A percentile compares a stretch with the other conserved stretches of the same genome.
Evolutionary conservation across 2,797 vertebrate genomes (phyloP).

Genomic region (Vultur gryphus): DNA sequence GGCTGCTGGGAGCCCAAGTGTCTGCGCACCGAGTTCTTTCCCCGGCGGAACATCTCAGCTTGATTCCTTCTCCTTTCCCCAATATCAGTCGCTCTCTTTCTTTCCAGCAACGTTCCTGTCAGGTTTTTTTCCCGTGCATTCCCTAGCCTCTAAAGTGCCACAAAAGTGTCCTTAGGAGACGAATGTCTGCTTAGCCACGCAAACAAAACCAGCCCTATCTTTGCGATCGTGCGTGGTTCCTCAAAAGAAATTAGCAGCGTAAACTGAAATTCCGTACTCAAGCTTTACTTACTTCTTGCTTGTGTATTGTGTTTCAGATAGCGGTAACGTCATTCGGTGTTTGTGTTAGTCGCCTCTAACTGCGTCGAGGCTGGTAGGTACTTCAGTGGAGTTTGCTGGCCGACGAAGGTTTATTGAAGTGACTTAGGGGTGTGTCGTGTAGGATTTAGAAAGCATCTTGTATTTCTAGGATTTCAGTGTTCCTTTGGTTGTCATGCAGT

Average conservation of each 20-base stretch:
- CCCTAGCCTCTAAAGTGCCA: background rate
- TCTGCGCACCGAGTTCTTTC: background rate
- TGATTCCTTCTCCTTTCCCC: background rate
- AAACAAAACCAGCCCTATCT: background rate
- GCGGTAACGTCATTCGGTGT: fast-evolving
- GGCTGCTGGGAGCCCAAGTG: background rate
- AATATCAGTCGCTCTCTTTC: background rate
- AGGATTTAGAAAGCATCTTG: background rate
- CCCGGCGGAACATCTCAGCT: background rate
- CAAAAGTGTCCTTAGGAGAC: background rate
- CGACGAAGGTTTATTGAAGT: background rate
- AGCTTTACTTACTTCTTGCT: background rate
- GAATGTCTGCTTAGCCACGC: background rate
- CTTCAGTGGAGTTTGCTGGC: background rate
- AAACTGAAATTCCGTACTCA: background rate
- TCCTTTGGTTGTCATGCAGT: background rate
- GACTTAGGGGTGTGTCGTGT: background rate
- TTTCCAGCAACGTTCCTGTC: background rate
- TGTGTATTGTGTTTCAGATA: background rate
- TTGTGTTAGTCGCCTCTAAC: background rate
- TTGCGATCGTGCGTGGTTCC: fast-evolving
- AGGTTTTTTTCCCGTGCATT: background rate
- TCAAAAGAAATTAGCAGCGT: background rate
- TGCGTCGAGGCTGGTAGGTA: fast-evolving
- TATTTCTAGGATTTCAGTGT: conserved; percentile 7